phyloP scores from a whole-genome alignment of 2,113 vertebrate species.

The Caretta caretta region DNA sequence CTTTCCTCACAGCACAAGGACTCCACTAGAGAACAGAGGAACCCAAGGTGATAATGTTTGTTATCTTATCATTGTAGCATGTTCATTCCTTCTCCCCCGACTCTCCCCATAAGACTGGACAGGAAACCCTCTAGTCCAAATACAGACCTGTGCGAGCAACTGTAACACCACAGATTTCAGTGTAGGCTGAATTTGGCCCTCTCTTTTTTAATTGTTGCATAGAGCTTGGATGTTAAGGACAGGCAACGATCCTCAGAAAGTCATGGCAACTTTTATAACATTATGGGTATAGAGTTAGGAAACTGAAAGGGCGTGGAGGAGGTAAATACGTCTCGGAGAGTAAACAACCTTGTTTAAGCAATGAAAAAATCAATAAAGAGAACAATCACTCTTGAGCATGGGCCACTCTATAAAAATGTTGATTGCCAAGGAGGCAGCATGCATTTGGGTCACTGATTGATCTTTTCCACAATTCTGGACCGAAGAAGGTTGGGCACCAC shows the following conservation, averaged over 20 bases:
- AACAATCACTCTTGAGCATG: not conserved
- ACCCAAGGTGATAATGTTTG: not conserved
- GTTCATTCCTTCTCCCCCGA: not conserved
- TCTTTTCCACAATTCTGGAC: not conserved
- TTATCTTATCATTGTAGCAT: not conserved
- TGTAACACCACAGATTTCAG: not conserved
- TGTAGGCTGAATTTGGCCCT: not conserved
- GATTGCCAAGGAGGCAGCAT: not conserved
- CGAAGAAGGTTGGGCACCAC: not conserved
- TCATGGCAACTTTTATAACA: not conserved
- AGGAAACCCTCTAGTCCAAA: not conserved
- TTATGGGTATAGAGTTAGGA: not conserved
- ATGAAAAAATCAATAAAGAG: not conserved
- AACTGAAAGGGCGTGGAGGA: not conserved
- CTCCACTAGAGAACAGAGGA: not conserved
- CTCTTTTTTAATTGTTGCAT: not conserved
- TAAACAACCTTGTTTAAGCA: not conserved
- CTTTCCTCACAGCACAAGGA: not conserved
- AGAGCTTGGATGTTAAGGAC: not conserved
- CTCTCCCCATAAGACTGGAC: not conserved
- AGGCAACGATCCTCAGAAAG: not conserved
- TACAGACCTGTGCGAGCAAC: not conserved
- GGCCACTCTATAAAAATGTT: not conserved
- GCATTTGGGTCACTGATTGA: not conserved
- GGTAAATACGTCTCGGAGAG: not conserved